Evolutionary conservation across 2,113 vertebrate species (phyloP).

Genomic region (Scalopus aquaticus): DNA sequence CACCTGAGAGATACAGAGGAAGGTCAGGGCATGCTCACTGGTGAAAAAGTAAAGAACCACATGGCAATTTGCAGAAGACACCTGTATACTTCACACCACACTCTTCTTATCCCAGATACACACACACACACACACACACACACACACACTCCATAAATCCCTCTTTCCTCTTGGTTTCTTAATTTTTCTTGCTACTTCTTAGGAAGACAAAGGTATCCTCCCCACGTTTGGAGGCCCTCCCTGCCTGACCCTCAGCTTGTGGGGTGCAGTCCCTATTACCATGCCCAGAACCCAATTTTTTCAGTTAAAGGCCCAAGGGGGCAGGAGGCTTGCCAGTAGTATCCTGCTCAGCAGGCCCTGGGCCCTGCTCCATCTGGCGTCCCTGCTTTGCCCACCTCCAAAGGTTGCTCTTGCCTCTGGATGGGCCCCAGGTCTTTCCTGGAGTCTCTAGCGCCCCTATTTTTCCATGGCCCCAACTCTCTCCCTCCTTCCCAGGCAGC

Average conservation of each 20-base stretch:
- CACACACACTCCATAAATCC: not conserved
- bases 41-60: not conserved
- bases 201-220: not conserved
- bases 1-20: not conserved
- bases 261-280: not conserved
- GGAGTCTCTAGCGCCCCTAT: not conserved
- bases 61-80: not conserved
- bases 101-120: not conserved
- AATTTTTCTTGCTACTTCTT: not conserved
- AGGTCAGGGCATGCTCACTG: not conserved
- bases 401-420: not conserved
- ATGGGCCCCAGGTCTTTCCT: not conserved
- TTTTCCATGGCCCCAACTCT: not conserved
- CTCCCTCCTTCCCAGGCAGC: not conserved
- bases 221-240: not conserved
- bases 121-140: not conserved
- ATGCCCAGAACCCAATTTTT: not conserved
- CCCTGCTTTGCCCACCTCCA: not conserved
- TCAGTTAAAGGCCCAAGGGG: not conserved
- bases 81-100: not conserved
- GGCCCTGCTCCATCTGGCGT: not conserved
- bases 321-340: not conserved
- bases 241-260: not conserved
- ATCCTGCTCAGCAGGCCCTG: not conserved
- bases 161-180: not conserved